Evolutionary conservation across 1,140 invertebrate genomes (phyloP).

Genomic region (Cydia pomonella): DNA sequence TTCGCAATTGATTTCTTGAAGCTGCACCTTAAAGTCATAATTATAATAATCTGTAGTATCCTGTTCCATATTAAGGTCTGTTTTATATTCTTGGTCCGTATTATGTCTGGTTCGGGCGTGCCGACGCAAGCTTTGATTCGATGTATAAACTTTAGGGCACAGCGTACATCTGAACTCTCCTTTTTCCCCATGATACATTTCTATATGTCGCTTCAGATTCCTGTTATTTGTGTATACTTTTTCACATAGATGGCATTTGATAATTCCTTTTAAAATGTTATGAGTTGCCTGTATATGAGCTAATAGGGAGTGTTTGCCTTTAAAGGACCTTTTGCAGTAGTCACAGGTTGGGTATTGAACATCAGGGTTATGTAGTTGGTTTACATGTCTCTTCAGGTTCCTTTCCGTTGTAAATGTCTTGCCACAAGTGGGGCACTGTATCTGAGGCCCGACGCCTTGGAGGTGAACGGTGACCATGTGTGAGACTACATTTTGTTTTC

Average conservation of each 20-base stretch:
- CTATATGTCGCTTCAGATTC: slow-evolving; percentile 58
- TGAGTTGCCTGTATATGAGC: slow-evolving; percentile 55
- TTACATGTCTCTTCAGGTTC: slow-evolving; percentile 60
- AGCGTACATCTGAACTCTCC: slow-evolving; percentile 52
- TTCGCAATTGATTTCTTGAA: slow-evolving; percentile 42
- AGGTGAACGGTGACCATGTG: slow-evolving; percentile 67
- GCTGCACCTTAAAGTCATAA: background rate
- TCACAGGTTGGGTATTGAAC: slow-evolving; percentile 53
- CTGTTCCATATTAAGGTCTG: background rate
- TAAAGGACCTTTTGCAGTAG: slow-evolving; percentile 57
- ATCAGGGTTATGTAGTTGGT: slow-evolving; percentile 56
- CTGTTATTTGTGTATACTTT: slow-evolving; percentile 58
- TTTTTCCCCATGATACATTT: slow-evolving; percentile 56
- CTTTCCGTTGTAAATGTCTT: slow-evolving; percentile 59
- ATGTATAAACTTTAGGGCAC: slow-evolving; percentile 64
- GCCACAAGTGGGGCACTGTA: slow-evolving; percentile 51
- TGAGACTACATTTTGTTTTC: slow-evolving; percentile 64
- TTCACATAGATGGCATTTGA: slow-evolving; percentile 57
- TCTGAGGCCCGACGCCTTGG: slow-evolving; percentile 46
- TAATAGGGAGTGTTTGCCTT: slow-evolving; percentile 50
- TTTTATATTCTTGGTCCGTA: slow-evolving; percentile 34
- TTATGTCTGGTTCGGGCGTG: slow-evolving; percentile 49
- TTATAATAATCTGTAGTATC: background rate
- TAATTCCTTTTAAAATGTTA: slow-evolving; percentile 33
- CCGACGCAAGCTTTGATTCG: slow-evolving; percentile 60